Evolutionary conservation across 2,113 vertebrate species (phyloP).

Genomic region (Mus musculus): DNA sequence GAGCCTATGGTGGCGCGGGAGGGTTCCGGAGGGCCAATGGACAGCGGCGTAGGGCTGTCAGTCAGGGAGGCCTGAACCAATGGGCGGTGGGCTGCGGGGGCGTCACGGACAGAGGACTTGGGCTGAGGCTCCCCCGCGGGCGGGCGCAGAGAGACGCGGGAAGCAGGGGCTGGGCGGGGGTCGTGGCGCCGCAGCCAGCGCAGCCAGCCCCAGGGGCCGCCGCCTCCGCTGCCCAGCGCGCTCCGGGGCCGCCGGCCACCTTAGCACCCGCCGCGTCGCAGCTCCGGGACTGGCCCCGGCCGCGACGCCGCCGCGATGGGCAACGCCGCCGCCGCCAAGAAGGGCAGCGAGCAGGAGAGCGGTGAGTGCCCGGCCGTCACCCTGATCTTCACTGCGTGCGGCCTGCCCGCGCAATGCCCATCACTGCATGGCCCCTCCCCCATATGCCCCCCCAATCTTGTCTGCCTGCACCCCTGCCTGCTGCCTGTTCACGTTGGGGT

Average conservation of each 20-base stretch:
- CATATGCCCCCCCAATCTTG: background rate
- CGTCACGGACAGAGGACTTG: conserved; percentile 80
- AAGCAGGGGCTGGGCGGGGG: conserved; percentile 82
- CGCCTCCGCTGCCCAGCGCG: conserved; percentile 76
- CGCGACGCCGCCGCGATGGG: conserved; percentile 91
- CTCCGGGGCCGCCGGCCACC: conserved; percentile 74
- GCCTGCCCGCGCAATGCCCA: conserved; percentile 52
- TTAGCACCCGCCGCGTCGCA: conserved; percentile 78
- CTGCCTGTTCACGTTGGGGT: conserved; percentile 14
- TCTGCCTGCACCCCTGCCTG: background rate
- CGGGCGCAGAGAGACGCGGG: conserved; percentile 81
- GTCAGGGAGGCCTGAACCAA: conserved; percentile 63
- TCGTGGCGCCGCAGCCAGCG: conserved; percentile 80
- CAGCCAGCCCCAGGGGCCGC: conserved; percentile 81
- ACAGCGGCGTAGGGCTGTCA: background rate
- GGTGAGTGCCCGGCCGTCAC: conserved; percentile 81
- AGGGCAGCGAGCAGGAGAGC: conserved; percentile 94
- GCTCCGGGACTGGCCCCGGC: conserved; percentile 79
- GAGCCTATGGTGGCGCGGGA: conserved; percentile 61
- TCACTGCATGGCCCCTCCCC: conserved; percentile 61
- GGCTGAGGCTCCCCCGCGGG: conserved; percentile 81
- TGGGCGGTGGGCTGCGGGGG: conserved; percentile 61
- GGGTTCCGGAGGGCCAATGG: conserved; percentile 64
- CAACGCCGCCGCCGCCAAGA: conserved; percentile 95
- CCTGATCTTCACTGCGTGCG: conserved; percentile 51